Conservation (phyloP, 2,888 invertebrate species). For the Eueremaeus valkanovi region DNA sequence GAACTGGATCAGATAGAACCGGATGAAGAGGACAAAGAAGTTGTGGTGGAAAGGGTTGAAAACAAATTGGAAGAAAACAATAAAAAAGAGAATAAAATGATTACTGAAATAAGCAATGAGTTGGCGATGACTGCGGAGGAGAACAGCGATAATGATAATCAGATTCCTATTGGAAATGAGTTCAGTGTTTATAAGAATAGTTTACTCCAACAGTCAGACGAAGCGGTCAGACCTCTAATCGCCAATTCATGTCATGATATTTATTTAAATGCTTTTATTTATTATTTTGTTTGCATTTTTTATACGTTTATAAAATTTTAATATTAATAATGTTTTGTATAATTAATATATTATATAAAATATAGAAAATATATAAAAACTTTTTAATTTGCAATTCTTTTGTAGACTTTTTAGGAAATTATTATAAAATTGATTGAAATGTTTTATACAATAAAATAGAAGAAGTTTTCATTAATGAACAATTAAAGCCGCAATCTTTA, state of each 20-base stretch:
- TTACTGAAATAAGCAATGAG: neutral
- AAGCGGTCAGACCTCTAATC: neutral
- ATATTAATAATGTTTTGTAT: neutral
- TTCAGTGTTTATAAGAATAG: constrained; percentile 9
- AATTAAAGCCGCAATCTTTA: too few species aligned
- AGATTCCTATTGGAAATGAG: too few species aligned
- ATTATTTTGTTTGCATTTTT: neutral
- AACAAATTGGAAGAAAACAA: neutral
- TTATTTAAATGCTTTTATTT: neutral
- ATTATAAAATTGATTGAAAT: too few species aligned
- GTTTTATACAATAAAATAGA: too few species aligned
- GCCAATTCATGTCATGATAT: neutral
- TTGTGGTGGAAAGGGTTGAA: neutral
- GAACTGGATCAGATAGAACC: neutral
- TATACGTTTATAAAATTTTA: neutral
- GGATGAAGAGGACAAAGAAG: neutral
- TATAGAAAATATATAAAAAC: too few species aligned
- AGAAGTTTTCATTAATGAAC: too few species aligned
- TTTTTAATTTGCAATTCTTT: too few species aligned
- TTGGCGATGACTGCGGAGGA: neutral
- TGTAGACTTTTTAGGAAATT: too few species aligned
- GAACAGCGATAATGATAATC: neutral
- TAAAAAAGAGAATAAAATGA: neutral
- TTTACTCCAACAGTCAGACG: constrained; percentile 6
- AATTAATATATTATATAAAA: too few species aligned